Percentiles rank a stretch among this genome's conserved stretches.
Conservation (phyloP, 2,113 vertebrate genomes). For the Stictonetta naevosa region DNA sequence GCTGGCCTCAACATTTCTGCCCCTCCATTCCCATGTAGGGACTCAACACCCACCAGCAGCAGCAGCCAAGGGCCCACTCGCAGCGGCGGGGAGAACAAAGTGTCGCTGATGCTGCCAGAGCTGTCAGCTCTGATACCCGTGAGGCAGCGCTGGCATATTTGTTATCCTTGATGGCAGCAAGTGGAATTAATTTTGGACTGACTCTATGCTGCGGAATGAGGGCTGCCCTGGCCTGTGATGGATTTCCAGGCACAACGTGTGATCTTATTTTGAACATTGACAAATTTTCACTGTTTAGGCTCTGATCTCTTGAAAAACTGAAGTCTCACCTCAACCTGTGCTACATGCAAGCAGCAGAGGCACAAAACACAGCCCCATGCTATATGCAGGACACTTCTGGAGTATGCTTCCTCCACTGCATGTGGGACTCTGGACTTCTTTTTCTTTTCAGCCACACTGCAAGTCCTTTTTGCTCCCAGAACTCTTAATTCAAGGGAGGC, state of each 20-base stretch:
- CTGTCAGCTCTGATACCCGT: neutral
- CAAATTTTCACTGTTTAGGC: neutral
- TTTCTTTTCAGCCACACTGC: neutral
- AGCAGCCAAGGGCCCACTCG: neutral
- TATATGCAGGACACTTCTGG: neutral
- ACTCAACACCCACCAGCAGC: neutral
- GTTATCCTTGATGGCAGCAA: neutral
- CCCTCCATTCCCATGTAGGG: neutral
- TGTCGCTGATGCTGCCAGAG: neutral
- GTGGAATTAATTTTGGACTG: neutral
- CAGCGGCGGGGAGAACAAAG: neutral
- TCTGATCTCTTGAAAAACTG: neutral
- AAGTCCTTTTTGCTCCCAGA: neutral
- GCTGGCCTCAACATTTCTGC: neutral
- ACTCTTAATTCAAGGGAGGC: neutral
- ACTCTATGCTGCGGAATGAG: neutral
- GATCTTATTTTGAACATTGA: neutral
- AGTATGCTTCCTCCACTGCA: neutral
- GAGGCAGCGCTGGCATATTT: accelerated
- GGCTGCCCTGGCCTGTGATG: neutral
- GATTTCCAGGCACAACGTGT: neutral
- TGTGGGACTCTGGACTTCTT: neutral
- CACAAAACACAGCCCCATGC: neutral
- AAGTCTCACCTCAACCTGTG: neutral
- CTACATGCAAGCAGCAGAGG: neutral